Evolutionary conservation across 2,888 invertebrate genomes (phyloP).

Genomic region (Drosophila buzzatii): DNA sequence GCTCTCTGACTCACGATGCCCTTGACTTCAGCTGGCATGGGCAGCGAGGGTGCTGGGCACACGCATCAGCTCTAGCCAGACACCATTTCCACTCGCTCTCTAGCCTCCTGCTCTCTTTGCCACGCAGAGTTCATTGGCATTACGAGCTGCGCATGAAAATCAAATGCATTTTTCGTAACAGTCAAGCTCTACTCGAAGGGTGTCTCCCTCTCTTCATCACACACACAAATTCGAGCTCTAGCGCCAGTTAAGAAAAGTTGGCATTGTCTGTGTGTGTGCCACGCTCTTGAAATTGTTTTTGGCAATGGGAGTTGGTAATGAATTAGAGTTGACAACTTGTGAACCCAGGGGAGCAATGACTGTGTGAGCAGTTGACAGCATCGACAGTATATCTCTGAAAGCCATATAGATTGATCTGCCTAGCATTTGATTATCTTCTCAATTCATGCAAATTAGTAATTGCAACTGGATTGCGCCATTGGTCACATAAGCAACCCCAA

Average conservation of each 20-base stretch:
- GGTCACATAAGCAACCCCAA: slow-evolving; percentile 4
- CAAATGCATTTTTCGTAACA: slow-evolving; percentile 52
- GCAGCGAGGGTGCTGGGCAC: slow-evolving; percentile 10
- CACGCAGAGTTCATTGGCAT: slow-evolving; percentile 64
- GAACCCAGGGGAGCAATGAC: slow-evolving; percentile 21
- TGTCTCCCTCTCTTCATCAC: slow-evolving; percentile 16
- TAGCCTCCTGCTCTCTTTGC: slow-evolving; percentile 18
- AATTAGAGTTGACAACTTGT: slow-evolving; percentile 28
- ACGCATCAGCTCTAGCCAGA: slow-evolving; percentile 22
- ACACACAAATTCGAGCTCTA: slow-evolving; percentile 12
- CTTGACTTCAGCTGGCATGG: slow-evolving; percentile 50
- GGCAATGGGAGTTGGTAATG: slow-evolving; percentile 38
- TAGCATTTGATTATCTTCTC: neutral
- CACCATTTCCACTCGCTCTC: neutral
- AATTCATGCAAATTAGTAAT: slow-evolving; percentile 28
- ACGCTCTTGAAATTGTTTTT: slow-evolving; percentile 27
- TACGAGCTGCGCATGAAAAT: slow-evolving; percentile 55
- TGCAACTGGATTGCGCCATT: slow-evolving; percentile 13
- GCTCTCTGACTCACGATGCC: slow-evolving; percentile 64
- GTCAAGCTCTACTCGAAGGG: neutral
- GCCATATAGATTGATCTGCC: slow-evolving; percentile 12
- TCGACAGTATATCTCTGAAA: slow-evolving; percentile 25
- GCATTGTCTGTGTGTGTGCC: slow-evolving; percentile 44
- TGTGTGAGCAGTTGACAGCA: slow-evolving; percentile 7
- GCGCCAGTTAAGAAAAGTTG: slow-evolving; percentile 25